These are phyloP conservation scores for Oostethus manadensis DNA, from an alignment of 2,113 vertebrate species.

Conservation along the genomic window DNA sequence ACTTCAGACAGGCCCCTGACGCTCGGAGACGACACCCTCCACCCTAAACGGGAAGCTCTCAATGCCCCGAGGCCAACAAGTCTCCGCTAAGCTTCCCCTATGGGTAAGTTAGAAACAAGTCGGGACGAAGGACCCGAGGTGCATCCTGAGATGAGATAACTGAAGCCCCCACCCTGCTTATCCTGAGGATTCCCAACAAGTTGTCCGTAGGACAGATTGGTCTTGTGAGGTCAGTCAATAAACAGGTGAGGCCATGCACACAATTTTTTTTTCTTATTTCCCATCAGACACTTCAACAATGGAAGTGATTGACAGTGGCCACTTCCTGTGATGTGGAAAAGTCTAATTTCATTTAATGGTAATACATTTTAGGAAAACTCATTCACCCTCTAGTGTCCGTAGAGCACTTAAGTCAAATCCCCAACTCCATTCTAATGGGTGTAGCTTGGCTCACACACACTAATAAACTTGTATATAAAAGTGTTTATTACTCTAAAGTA, in stretches of 20 bases:
- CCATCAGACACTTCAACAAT: slow-evolving; percentile 9
- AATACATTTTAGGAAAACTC: no score
- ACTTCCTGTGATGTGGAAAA: neutral
- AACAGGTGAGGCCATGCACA: neutral
- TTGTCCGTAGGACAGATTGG: neutral
- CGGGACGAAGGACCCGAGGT: slow-evolving; percentile 29
- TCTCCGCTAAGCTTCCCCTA: slow-evolving; percentile 31
- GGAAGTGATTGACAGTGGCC: slow-evolving; percentile 21
- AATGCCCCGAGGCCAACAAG: slow-evolving; percentile 44
- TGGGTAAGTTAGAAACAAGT: slow-evolving; percentile 45
- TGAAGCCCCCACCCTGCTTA: slow-evolving; percentile 10
- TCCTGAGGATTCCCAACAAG: slow-evolving; percentile 3
- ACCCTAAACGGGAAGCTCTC: slow-evolving; percentile 15
- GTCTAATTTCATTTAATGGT: no score
- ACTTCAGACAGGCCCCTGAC: slow-evolving; percentile 13
- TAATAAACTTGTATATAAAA: no score
- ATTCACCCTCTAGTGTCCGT: no score
- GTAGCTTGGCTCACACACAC: no score
- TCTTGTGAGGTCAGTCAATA: neutral
- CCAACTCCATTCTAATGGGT: no score
- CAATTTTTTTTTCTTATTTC: slow-evolving; percentile 1
- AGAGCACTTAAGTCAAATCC: no score
- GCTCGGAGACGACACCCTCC: slow-evolving; percentile 11
- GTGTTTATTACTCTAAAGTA: no score
- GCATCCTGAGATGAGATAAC: slow-evolving; percentile 59